Evolutionary conservation across 2,797 vertebrate species (phyloP), one percentile per base, ranked within the genome.

Genomic region (Cuniculus paca): DNA sequence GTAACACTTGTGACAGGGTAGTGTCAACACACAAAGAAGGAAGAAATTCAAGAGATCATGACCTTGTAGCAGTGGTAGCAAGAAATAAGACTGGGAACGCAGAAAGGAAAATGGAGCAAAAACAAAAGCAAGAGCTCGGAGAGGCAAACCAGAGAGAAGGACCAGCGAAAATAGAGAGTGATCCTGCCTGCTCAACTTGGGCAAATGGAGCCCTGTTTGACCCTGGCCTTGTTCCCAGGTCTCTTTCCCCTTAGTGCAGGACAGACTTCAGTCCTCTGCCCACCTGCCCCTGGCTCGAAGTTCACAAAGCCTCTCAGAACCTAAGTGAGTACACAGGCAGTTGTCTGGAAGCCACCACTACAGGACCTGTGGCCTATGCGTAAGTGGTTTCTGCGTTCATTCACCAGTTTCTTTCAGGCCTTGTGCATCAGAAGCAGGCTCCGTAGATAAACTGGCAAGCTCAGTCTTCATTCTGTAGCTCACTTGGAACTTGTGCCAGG

Each of bases 351-450:
- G 36, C 2, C 7, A 20, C 12, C 4, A 39, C 58, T 4, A 48
- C 31, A 36, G 19, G n/a, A 16, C 14, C 45, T 45, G 14, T 36
- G 19, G 26, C 56, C 20, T 12, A 5, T 42, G 39, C 39, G 26
- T 31, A 80, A 14, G 28, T 6, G 28, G 12, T 13, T 42, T 28
- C 54, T 31, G 4, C 6, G 6, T 20, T 34, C n/a, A 14, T 31
- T 12, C 58, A 28, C 20, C 0, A n/a, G 14, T 16, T 1, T 2
- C 36, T 3, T 4, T 7, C 7, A 34, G 56, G 1, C 14, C n/a
- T 48, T 34, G 4, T 5, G 24, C 52, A 52, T 2, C 2, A 2
- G 36, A 1, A 60, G 5, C 24, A 8, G 11, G 45, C 26, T 48
- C 22, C 22, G 24, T 22, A 39, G 39, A 34, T 17, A 17, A 78